phyloP scores from a whole-genome alignment of 2,797 vertebrate species.

The Pseudocheirus occidentalis region DNA sequence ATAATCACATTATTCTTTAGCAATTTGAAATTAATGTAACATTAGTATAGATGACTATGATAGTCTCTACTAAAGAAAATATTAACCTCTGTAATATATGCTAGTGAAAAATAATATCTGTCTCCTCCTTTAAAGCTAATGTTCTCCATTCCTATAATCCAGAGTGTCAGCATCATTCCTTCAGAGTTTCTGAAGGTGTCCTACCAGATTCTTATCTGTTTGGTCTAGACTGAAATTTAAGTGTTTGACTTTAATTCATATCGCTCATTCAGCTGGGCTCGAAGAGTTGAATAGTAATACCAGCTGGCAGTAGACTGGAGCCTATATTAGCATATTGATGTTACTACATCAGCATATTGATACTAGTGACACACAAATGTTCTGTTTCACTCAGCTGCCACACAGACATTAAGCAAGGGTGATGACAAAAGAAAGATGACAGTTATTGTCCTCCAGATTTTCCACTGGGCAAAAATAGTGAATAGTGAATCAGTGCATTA shows the following conservation, averaged over 20 bases:
- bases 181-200: conserved; percentile 34
- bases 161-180: conserved; percentile 54
- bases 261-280: conserved; percentile 56
- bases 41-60: background rate
- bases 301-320: conserved; percentile 58
- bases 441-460: conserved; percentile 4
- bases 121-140: conserved; percentile 48
- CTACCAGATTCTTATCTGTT: conserved; percentile 44
- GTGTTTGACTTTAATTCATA: conserved; percentile 66
- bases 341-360: conserved; percentile 65
- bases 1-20: background rate
- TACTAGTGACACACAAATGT: conserved; percentile 56
- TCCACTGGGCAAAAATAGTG: conserved; percentile 26
- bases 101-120: conserved; percentile 25
- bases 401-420: conserved; percentile 37
- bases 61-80: background rate
- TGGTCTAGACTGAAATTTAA: conserved; percentile 69
- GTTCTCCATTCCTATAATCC: conserved; percentile 54
- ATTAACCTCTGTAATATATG: conserved; percentile 34
- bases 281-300: conserved; percentile 50
- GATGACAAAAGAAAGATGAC: conserved; percentile 53
- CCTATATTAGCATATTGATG: conserved; percentile 65
- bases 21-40: background rate
- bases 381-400: conserved; percentile 49
- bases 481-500: conserved; percentile 14